phyloP scores from a whole-genome alignment of 2,113 vertebrate species.

The Mesoclemmys tuberculata region DNA sequence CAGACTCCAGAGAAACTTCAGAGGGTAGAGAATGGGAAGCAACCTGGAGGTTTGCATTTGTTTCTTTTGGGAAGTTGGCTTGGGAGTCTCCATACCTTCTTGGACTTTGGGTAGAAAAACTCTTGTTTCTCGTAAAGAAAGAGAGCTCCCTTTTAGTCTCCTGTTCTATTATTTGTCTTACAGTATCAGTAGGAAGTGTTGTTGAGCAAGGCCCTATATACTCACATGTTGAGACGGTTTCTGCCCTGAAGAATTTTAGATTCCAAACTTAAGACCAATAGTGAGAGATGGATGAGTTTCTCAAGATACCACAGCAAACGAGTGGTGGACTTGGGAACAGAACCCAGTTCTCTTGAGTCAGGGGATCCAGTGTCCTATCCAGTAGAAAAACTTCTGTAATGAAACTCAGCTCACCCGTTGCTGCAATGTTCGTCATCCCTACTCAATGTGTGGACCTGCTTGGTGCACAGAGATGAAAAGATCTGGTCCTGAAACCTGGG shows the following conservation, averaged over 20 bases:
- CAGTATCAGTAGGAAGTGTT: background rate
- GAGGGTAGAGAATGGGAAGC: background rate
- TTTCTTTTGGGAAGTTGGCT: background rate
- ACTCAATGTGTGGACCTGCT: background rate
- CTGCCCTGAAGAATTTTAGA: background rate
- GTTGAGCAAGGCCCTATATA: background rate
- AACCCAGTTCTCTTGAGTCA: background rate
- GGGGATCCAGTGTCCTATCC: background rate
- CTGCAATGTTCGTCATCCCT: background rate
- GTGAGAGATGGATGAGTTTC: background rate
- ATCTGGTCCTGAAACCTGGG: background rate
- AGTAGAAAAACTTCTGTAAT: background rate
- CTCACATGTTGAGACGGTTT: background rate
- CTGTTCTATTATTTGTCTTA: background rate
- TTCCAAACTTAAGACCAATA: background rate
- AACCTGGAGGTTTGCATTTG: background rate
- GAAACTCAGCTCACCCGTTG: background rate
- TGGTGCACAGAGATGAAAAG: background rate
- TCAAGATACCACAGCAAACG: background rate
- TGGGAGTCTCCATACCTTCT: background rate
- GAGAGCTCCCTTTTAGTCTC: background rate
- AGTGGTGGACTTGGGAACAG: background rate
- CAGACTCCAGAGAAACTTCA: background rate
- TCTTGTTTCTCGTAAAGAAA: background rate
- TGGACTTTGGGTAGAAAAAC: background rate